Evolutionary conservation across 2,888 invertebrate genomes (phyloP), one percentile per base, ranked within the genome.

Genomic region (Oscheius onirici): DNA sequence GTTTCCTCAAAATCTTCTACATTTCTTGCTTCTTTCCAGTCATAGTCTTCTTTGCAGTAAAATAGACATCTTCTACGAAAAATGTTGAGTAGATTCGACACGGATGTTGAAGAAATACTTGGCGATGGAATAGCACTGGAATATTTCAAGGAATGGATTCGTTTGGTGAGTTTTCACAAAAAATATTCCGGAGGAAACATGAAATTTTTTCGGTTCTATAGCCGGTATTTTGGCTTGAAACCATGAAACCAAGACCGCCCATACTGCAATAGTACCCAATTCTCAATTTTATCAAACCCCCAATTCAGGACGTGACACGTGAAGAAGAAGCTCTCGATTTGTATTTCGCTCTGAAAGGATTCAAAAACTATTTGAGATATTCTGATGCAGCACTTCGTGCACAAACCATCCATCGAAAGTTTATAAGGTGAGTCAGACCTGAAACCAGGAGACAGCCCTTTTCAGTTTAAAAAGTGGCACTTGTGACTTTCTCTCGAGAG

Each of bases 321-420:
- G 13, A 17, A 15, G 63, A 52, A 22, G 61, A 61, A 17, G 52
- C 61, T 2, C 15, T 22, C 24, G 52, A 61, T 54, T 26, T 70
- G 2, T 70, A 61, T 22, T 70, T 70, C 34, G 70, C 61, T 40
- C 22, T 63, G 3, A 61, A 61, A 40, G 69, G 69, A 26, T 69
- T 69, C 51, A 58, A 49, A 13, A 54, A 69, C 20, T 52, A 52
- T 26, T 28, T 69, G 15, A 3, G 24, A 15, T 22, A 58, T 40
- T n/a, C 40, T 3, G 69, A 69, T 22, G 57, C 60, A 5, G 69
- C 69, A 10, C 20, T 40, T 22, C 20, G 51, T n/a, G 69, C 69
- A 24, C 54, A 49, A n/a, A 51, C 34, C 8, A 54, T 69, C 17
- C 69, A 69, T 34, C 43, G 69, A 15, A 57, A 41, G 26, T 69